Conservation (phyloP, 2,113 vertebrate species). For the Ranitomeya variabilis region DNA sequence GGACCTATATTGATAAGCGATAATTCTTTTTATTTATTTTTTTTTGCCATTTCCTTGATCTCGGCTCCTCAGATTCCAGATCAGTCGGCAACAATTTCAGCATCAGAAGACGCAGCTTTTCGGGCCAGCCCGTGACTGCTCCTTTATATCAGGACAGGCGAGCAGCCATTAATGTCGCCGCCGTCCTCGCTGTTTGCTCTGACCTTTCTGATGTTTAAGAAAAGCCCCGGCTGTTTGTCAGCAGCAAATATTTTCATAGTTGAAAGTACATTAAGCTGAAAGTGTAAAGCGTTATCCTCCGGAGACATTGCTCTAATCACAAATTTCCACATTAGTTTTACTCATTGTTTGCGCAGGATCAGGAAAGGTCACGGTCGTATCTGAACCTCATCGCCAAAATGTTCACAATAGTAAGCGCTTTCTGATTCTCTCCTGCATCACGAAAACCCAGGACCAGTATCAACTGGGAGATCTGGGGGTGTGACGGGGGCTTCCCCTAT, state of each 20-base stretch:
- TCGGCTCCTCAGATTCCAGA: not conserved
- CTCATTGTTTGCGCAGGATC: constrained; percentile 44
- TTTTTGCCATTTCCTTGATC: not conserved
- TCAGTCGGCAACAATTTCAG: not conserved
- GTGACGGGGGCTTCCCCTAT: not conserved
- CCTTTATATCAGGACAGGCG: constrained; percentile 1
- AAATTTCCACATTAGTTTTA: constrained; percentile 34
- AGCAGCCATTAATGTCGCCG: constrained; percentile 8
- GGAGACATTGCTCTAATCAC: constrained; percentile 7
- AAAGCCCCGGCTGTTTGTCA: constrained; percentile 35
- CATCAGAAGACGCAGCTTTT: not conserved
- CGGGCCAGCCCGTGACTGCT: not conserved
- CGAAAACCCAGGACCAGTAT: not conserved
- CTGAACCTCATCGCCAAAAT: not conserved
- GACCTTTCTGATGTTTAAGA: constrained; percentile 37
- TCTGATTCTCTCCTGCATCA: not conserved
- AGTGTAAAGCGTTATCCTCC: constrained; percentile 33
- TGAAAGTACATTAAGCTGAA: constrained; percentile 47
- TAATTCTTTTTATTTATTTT: not conserved
- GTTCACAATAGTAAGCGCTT: constrained; percentile 16
- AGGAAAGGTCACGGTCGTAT: constrained; percentile 31
- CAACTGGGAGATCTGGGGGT: not conserved
- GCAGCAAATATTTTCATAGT: constrained; percentile 44
- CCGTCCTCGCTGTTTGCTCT: constrained; percentile 1
- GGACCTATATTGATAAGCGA: not conserved